Evolutionary conservation across 2,113 vertebrate species (phyloP).

Genomic region (Castor canadensis): DNA sequence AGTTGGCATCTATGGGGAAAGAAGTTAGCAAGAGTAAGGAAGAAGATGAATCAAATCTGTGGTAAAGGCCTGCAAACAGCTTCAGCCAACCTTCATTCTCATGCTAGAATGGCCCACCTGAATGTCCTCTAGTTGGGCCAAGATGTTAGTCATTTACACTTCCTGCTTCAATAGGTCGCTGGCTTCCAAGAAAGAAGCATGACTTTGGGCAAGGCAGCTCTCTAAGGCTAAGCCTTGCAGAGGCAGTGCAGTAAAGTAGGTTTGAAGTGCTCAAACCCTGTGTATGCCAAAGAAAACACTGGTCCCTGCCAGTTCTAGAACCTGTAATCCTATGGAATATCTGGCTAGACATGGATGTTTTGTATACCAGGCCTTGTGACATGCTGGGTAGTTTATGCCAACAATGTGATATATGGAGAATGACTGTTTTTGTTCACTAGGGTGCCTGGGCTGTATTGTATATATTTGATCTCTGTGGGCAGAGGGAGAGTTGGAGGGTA

Average conservation of each 20-base stretch:
- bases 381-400: background rate
- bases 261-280: background rate
- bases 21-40: background rate
- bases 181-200: background rate
- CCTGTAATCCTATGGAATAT: background rate
- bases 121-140: too few relatives aligned
- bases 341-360: background rate
- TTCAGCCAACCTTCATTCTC: background rate
- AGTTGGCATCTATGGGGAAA: background rate
- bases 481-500: too few relatives aligned
- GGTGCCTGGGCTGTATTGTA: too few relatives aligned
- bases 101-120: background rate
- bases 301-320: background rate
- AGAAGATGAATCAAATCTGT: background rate
- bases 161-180: background rate
- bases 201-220: background rate
- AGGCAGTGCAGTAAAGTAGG: background rate
- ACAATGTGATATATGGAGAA: background rate
- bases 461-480: background rate
- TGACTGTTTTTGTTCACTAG: background rate
- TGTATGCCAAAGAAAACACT: background rate
- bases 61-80: background rate
- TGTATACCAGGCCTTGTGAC: background rate
- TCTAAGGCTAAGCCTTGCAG: background rate
- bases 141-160: background rate